Evolutionary conservation across 1,140 invertebrate species (phyloP).

Genomic region (Danaus plexippus): DNA sequence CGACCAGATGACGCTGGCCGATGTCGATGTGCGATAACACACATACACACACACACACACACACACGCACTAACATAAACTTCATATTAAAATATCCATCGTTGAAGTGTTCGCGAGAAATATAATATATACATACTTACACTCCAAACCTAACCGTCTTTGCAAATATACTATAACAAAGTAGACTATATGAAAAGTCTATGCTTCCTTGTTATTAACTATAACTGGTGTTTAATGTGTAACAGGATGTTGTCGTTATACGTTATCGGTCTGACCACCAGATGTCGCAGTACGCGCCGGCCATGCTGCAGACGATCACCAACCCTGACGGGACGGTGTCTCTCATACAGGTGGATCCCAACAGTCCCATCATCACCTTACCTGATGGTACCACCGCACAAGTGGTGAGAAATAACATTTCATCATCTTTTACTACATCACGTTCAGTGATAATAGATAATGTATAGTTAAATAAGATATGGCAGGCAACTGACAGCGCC

Average conservation of each 20-base stretch:
- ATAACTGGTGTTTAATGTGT: not conserved
- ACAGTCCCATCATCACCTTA: conserved; percentile 93
- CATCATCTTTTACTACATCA: too few species aligned
- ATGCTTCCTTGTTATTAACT: too few species aligned
- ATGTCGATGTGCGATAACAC: conserved; percentile 77
- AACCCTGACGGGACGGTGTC: conserved; percentile 97
- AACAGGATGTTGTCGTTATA: not conserved
- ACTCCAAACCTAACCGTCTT: too few species aligned
- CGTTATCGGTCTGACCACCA: conserved; percentile 17
- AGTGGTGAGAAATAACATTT: conserved; percentile 69
- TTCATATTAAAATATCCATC: too few species aligned
- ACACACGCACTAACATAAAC: not conserved
- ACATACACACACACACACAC: conserved; percentile 7
- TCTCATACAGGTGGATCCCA: conserved; percentile 96
- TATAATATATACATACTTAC: too few species aligned
- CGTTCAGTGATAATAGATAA: too few species aligned
- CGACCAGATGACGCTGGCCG: conserved; percentile 76
- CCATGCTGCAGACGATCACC: conserved; percentile 95
- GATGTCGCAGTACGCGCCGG: conserved; percentile 85
- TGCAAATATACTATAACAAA: too few species aligned
- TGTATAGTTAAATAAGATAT: too few species aligned
- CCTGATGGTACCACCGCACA: conserved; percentile 96
- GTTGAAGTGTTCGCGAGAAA: too few species aligned
- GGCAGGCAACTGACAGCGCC: too few species aligned
- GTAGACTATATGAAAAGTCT: too few species aligned